Percentiles rank a stretch among this genome's conserved stretches.
These are phyloP conservation scores for Gonatopus flavifemur DNA, from an alignment of 1,140 invertebrate species.

Conservation along the genomic window DNA sequence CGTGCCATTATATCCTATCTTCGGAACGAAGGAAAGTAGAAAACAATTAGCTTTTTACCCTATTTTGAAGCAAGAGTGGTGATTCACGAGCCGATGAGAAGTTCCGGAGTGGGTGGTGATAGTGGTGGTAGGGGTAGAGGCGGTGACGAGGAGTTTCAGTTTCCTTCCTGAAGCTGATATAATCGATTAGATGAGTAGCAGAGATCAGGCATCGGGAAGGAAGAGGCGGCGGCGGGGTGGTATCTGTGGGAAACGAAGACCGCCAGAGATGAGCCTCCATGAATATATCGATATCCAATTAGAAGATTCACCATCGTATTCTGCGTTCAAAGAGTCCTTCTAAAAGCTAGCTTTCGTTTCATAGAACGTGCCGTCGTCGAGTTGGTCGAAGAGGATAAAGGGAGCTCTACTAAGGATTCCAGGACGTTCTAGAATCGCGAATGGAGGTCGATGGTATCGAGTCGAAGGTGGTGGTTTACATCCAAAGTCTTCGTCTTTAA, in stretches of 20 bases:
- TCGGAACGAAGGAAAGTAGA: slow-evolving; percentile 10
- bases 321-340: slow-evolving; percentile 39
- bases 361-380: slow-evolving; percentile 2
- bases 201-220: too few relatives aligned
- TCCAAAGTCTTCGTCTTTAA: slow-evolving; percentile 31
- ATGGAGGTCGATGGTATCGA: slow-evolving; percentile 13
- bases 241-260: slow-evolving; percentile 26
- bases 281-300: slow-evolving; percentile 54
- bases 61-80: slow-evolving; percentile 26
- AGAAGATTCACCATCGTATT: slow-evolving; percentile 23
- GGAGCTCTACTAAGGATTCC: slow-evolving; percentile 6
- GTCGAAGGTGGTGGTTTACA: background rate
- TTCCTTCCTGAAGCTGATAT: background rate
- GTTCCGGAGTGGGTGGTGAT: background rate
- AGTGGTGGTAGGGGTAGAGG: background rate
- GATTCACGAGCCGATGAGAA: slow-evolving; percentile 7
- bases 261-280: slow-evolving; percentile 37
- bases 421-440: slow-evolving; percentile 12
- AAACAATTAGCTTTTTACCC: slow-evolving; percentile 33
- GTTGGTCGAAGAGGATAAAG: background rate
- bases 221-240: too few relatives aligned
- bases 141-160: too few relatives aligned
- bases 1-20: too few relatives aligned
- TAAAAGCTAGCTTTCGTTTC: slow-evolving; percentile 20
- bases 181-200: background rate